Evolutionary conservation across 2,113 vertebrate species (phyloP), one percentile per base, ranked within the genome.

Genomic region (Pitta sordida): DNA sequence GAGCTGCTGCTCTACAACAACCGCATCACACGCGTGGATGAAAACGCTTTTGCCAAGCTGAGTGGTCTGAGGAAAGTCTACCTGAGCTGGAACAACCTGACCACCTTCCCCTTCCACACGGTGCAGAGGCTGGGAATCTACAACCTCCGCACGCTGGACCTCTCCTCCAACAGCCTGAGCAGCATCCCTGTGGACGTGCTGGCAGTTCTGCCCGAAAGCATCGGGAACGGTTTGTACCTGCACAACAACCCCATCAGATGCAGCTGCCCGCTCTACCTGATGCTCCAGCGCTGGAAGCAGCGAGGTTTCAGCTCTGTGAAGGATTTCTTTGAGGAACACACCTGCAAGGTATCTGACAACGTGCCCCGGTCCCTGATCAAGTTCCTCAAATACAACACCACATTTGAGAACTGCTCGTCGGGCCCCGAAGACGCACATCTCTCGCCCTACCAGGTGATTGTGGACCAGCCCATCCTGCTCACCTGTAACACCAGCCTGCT

Each of bases 1-100:
- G 99, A 99, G 67, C 97, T 99, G 46, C 98, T 99, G 89, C 98
- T 99, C 43, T 99, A 98, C 92, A 98, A 99, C 97, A 99, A 99
- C 90, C 97, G 81, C 32, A 98, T 99, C 3, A 80, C 78, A 2
- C 95, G 67, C 2, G 98, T 99, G 21, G 98, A 99, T 59, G 97
- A 97, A 49, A 78, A 96, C 0, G 98, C 98, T 2, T 98, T 99
- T 30, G 43, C 95, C 23, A 97, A 96, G 44, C 97, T 99, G 52
- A 90, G 95, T 2, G 96, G 96, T 23, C 96, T 99, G 73, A 97
- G 96, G 14, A 99, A 98, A 91, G 98, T 98, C 93, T 99, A 99
- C 97, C 88, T 99, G 71, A 99, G 99, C 93, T 99, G 99, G 94
- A 99, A 99, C 97, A 98, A 97, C 34, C 98, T 99, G 78, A 98